Evolutionary conservation across 2,113 vertebrate species (phyloP), one percentile per base, ranked within the genome.

Genomic region (Kryptolebias marmoratus): DNA sequence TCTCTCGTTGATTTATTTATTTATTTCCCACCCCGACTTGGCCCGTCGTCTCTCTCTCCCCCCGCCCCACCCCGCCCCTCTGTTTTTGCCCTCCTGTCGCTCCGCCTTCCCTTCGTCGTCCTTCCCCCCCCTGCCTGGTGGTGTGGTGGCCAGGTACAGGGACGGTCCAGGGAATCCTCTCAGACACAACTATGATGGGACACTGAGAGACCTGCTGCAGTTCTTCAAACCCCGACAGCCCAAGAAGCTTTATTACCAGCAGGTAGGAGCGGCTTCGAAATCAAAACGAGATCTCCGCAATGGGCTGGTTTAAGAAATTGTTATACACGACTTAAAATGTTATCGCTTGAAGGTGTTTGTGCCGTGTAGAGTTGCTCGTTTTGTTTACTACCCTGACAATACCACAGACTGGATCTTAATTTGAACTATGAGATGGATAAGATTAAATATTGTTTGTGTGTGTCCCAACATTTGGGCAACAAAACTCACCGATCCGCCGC

Each of bases 151-250:
- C 81, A 99, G 97, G 93, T 99, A 99, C 81, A 98, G 97, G 90
- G 98, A 99, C 90, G 98, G 98, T 83, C 97, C 98, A 89, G 98
- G 98, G 63, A 99, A 99, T 90, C 98, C 98, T 94, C 98, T 99
- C 95, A 97, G 97, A 92, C 98, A 99, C 95, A 99, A 99, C 94
- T 99, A 99, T 90, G 98, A 99, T 95, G 98, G 98, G 90, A 99
- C 98, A 73, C 94, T 99, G 89, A 89, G 97, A 94, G 98, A 99
- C 91, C 95, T 99, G 91, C 96, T 99, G 89, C 98, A 99, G 84
- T 99, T 98, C 95, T 99, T 99, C 93, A 99, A 99, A 83, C 98
- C 97, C 64, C 94, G 98, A 79, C 98, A 99, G 93, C 98, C 97
- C 31, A 99, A 99, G 94, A 99, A 99, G 90, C 97, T 99, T 64